These are phyloP conservation scores for Cremastobaeus sp. DNA, from an alignment of 2,888 invertebrate genomes.

Conservation along the genomic window DNA sequence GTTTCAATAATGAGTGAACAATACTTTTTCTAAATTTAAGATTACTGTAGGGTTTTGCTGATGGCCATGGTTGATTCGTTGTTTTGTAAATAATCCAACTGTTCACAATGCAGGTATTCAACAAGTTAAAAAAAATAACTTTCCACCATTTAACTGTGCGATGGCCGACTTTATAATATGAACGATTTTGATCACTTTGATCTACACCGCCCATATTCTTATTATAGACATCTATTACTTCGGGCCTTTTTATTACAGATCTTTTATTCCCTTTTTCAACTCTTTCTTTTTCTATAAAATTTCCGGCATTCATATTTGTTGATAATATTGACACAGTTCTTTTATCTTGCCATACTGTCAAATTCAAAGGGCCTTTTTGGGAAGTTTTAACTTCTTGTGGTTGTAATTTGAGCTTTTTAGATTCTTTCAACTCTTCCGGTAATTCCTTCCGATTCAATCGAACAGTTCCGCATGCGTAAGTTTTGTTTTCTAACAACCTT, in stretches of 20 bases:
- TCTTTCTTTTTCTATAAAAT: slow-evolving; percentile 21
- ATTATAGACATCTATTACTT: slow-evolving; percentile 25
- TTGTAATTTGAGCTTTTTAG: slow-evolving; percentile 15
- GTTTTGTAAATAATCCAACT: slow-evolving; percentile 24
- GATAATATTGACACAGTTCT: slow-evolving; percentile 38
- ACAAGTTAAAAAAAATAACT: slow-evolving; percentile 16
- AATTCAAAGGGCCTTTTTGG: slow-evolving; percentile 22
- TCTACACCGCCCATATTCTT: slow-evolving; percentile 34
- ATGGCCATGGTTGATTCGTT: slow-evolving; percentile 13
- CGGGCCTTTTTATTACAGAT: slow-evolving; percentile 7
- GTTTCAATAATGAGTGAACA: slow-evolving; percentile 10
- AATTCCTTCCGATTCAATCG: slow-evolving; percentile 28
- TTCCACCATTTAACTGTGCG: slow-evolving; percentile 28
- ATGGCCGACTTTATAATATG: slow-evolving; percentile 29
- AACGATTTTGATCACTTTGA: slow-evolving; percentile 15
- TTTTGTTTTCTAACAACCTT: slow-evolving; percentile 12
- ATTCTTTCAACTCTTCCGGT: slow-evolving; percentile 16
- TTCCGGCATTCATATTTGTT: slow-evolving; percentile 31
- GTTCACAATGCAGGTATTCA: slow-evolving; percentile 22
- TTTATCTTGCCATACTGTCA: slow-evolving; percentile 41
- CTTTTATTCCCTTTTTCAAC: slow-evolving; percentile 38
- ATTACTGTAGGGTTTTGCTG: slow-evolving; percentile 2
- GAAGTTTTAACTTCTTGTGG: slow-evolving; percentile 22
- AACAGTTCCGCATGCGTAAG: slow-evolving; percentile 39
- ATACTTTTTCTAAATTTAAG: slow-evolving; percentile 9